Conservation (phyloP, 2,113 vertebrate genomes). For the Ammodytes dubius region DNA sequence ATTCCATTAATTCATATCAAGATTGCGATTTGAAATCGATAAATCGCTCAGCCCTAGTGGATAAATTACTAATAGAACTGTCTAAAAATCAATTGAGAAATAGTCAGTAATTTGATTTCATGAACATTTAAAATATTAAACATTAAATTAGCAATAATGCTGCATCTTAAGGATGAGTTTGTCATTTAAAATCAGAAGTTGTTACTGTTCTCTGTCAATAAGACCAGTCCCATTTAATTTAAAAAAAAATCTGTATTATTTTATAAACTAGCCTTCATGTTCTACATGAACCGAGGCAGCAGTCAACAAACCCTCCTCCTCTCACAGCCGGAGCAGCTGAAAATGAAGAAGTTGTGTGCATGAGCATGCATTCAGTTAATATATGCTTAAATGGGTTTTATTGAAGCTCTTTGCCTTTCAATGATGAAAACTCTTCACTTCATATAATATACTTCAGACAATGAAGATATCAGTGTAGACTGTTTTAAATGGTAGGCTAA, state of each 20-base stretch:
- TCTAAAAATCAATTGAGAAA: not conserved
- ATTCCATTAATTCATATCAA: too few relatives aligned
- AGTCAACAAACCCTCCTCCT: constrained; percentile 10
- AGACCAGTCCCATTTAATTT: not conserved
- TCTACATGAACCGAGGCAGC: constrained; percentile 4
- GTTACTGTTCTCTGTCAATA: not conserved
- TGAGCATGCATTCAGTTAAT: constrained; percentile 9
- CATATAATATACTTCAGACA: not conserved
- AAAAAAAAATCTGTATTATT: not conserved
- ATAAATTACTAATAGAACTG: not conserved
- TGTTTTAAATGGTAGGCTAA: not conserved
- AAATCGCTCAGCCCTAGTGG: too few relatives aligned
- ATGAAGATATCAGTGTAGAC: not conserved
- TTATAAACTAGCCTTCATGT: not conserved
- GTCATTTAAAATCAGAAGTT: not conserved
- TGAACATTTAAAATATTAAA: not conserved
- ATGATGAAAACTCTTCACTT: not conserved
- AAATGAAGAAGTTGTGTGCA: constrained; percentile 7
- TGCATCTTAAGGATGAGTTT: not conserved
- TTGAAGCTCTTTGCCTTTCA: not conserved
- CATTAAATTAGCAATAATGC: not conserved
- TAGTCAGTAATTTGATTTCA: not conserved
- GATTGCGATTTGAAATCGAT: too few relatives aligned
- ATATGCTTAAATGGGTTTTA: not conserved
- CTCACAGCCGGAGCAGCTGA: constrained; percentile 24